Evolutionary conservation across 2,113 vertebrate genomes (phyloP).

Genomic region (Hyaena hyaena): DNA sequence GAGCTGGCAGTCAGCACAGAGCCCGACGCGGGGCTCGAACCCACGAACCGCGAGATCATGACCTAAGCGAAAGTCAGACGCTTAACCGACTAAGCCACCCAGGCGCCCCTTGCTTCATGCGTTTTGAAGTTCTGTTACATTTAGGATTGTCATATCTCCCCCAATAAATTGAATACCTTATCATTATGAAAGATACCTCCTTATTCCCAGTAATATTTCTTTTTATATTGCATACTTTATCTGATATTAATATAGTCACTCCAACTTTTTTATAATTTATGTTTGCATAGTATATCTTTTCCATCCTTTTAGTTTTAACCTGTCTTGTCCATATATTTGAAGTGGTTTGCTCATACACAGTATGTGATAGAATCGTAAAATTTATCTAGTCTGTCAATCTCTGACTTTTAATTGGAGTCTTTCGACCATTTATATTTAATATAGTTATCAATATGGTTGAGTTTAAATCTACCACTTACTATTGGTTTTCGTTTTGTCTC

Average conservation of each 20-base stretch:
- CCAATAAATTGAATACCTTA: not conserved
- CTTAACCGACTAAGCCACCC: too few species aligned
- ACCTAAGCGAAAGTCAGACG: too few species aligned
- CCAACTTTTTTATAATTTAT: not conserved
- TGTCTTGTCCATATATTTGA: not conserved
- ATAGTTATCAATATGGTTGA: slow-evolving; percentile 33
- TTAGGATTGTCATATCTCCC: not conserved
- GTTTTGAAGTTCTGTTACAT: slow-evolving; percentile 1
- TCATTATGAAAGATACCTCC: not conserved
- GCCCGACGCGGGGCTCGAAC: too few species aligned
- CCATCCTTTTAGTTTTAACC: slow-evolving; percentile 15
- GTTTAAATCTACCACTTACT: slow-evolving; percentile 37
- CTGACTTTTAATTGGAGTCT: slow-evolving; percentile 27
- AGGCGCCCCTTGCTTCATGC: not conserved
- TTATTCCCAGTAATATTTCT: not conserved
- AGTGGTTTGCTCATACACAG: slow-evolving; percentile 7
- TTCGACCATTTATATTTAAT: slow-evolving; percentile 42
- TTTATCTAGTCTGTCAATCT: not conserved
- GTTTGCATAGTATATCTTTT: not conserved
- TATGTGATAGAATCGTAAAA: not conserved
- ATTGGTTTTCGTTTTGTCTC: not conserved
- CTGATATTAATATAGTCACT: not conserved
- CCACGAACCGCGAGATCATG: too few species aligned
- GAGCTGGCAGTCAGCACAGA: too few species aligned
- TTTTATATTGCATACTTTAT: not conserved